A percentile compares a stretch with the other conserved stretches of the same genome.
Evolutionary conservation across 2,888 invertebrate genomes (phyloP).

Genomic region (Galerucella calmariensis): DNA sequence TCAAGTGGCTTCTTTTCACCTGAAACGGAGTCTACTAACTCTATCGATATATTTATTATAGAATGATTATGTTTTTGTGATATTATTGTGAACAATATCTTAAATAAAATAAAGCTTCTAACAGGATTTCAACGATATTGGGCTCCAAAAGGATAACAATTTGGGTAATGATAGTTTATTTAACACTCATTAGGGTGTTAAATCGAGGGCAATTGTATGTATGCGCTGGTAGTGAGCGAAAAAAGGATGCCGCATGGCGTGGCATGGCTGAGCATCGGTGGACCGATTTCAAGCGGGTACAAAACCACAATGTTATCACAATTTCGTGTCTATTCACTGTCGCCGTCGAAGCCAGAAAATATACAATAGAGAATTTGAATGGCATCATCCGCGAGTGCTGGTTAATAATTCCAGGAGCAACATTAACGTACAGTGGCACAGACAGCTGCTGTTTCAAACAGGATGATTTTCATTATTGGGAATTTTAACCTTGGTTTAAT

Average conservation of each 20-base stretch:
- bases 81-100: too few relatives aligned
- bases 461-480: neutral
- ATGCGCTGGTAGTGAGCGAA: conserved; percentile 8
- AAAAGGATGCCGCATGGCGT: neutral
- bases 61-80: too few relatives aligned
- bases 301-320: conserved; percentile 33
- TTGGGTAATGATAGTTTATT: conserved; percentile 4
- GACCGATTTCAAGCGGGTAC: conserved; percentile 11
- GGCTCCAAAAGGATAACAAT: neutral
- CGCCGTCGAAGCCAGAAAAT: conserved; percentile 33
- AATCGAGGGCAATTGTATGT: conserved; percentile 15
- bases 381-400: conserved; percentile 34
- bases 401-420: conserved; percentile 47
- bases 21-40: too few relatives aligned
- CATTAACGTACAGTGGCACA: conserved; percentile 42
- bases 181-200: conserved; percentile 7
- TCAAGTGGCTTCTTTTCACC: too few relatives aligned
- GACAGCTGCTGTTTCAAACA: neutral
- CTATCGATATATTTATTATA: too few relatives aligned
- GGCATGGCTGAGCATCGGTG: conserved; percentile 1
- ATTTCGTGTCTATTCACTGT: conserved; percentile 37
- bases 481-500: neutral
- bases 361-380: conserved; percentile 37
- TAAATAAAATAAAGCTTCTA: neutral
- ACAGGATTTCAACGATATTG: neutral